Evolutionary conservation across 2,888 invertebrate genomes (phyloP), one percentile per base, ranked within the genome.

Genomic region (Ophion costatus): DNA sequence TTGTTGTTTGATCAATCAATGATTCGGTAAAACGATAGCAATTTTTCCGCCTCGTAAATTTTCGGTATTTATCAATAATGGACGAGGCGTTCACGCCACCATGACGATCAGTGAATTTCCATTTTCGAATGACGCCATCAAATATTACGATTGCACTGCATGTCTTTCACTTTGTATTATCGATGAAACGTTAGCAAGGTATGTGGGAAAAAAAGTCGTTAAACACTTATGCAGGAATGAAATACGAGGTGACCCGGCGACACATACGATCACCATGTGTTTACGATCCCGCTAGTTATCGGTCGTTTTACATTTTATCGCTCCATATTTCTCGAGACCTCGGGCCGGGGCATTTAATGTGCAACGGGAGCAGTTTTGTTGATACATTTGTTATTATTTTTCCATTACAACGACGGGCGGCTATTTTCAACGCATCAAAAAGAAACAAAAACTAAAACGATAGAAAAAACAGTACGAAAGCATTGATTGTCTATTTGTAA

Each of bases 31-130:
- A 80, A 67, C 59, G 73, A 77, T 71, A 45, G 24, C 73, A 51
- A 80, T 80, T 73, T 84, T 84, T 85, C 80, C 73, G 77, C 82
- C 69, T 82, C 78, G 78, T 85, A 80, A 78, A 87, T 59, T 78
- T 59, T 20, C 22, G 20, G 9, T 7, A 6, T 59, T 70, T 22
- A 66, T 69, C 83, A 79, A 67, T 80, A 70, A 73, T 67, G 17
- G 20, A 71, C 59, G 17, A 71, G 22, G 42, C 61, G 70, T 69
- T 74, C 70, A 69, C 63, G 51, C 51, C 61, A 57, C n/a, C 38
- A 11, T 20, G 14, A 42, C 70, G 33, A 20, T 75, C 57, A 56
- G 67, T 78, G 5, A 6, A 56, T 71, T 75, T 11, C n/a, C 69
- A 17, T 76, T 79, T 20, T 82, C 59, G 1, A 69, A 51, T 0